phyloP scores from a whole-genome alignment of 2,797 vertebrate genomes.

The Xenopus petersii region DNA sequence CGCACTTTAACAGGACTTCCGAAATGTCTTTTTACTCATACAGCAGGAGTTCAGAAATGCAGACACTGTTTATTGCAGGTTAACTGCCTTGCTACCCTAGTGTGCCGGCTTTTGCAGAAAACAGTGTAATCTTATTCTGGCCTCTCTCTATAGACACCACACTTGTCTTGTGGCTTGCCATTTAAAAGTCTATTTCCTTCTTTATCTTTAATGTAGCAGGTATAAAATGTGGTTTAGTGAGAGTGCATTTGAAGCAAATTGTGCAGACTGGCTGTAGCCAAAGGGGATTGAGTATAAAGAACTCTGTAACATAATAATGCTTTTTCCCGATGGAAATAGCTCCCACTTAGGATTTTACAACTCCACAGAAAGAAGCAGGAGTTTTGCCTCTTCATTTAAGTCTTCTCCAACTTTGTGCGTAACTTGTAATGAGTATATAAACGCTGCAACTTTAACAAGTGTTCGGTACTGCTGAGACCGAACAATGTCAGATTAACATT shows the following conservation, averaged over 20 bases:
- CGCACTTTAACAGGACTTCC: too few species aligned
- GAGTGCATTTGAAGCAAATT: conserved; percentile 24
- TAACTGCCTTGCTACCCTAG: neutral
- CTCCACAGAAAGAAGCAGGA: neutral
- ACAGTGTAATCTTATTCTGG: neutral
- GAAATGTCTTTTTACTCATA: too few species aligned
- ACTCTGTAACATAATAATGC: conserved; percentile 17
- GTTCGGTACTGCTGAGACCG: conserved; percentile 1
- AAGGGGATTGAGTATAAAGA: conserved; percentile 17
- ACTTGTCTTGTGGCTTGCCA: neutral
- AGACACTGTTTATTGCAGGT: too few species aligned
- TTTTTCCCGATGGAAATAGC: conserved; percentile 2
- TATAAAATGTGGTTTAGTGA: conserved; percentile 34
- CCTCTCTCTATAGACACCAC: too few species aligned
- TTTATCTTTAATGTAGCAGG: conserved; percentile 21
- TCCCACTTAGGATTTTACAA: conserved; percentile 12
- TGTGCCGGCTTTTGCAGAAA: neutral
- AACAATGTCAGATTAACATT: conserved; percentile 32
- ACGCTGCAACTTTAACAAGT: conserved; percentile 30
- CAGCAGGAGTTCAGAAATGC: too few species aligned
- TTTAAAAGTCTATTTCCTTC: conserved; percentile 34
- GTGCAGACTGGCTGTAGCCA: conserved; percentile 29
- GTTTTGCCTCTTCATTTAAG: conserved; percentile 5
- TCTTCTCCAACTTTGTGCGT: conserved; percentile 24
- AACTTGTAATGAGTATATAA: conserved; percentile 32